Percentiles rank a stretch among this genome's conserved stretches.
phyloP scores from a whole-genome alignment of 2,797 vertebrate genomes.

The Monodelphis domestica region DNA sequence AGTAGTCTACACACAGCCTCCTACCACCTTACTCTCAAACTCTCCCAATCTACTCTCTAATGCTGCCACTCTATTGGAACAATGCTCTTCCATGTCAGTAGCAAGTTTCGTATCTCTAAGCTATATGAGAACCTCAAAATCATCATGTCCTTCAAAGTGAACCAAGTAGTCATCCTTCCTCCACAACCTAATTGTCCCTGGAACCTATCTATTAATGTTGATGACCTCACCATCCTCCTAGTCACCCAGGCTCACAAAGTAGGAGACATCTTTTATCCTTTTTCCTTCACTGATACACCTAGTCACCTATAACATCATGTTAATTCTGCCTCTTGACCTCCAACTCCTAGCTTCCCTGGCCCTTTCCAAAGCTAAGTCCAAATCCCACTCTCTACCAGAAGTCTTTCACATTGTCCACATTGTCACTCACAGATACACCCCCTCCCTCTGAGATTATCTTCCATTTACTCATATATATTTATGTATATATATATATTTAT shows the following conservation, averaged over 20 bases:
- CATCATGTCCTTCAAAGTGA: neutral
- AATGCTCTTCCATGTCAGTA: neutral
- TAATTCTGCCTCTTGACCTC: neutral
- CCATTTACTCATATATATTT: neutral
- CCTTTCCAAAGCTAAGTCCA: neutral
- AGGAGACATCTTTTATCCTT: neutral
- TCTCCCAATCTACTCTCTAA: neutral
- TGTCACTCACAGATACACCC: neutral
- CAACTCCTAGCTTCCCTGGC: neutral
- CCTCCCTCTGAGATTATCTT: neutral
- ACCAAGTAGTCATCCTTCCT: neutral
- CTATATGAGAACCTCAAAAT: neutral
- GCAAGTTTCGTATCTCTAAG: neutral
- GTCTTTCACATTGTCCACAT: neutral
- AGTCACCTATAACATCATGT: neutral
- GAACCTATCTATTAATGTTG: neutral
- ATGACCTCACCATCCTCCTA: neutral
- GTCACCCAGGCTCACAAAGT: neutral
- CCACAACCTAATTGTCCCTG: neutral
- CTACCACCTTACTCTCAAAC: neutral
- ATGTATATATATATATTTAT: too few species aligned
- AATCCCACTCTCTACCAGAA: neutral
- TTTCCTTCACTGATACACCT: neutral
- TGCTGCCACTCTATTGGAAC: neutral
- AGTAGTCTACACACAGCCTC: neutral